These are phyloP conservation scores for Pseudomugil tenellus DNA, from an alignment of 2,797 vertebrate genomes.

Conservation along the genomic window DNA sequence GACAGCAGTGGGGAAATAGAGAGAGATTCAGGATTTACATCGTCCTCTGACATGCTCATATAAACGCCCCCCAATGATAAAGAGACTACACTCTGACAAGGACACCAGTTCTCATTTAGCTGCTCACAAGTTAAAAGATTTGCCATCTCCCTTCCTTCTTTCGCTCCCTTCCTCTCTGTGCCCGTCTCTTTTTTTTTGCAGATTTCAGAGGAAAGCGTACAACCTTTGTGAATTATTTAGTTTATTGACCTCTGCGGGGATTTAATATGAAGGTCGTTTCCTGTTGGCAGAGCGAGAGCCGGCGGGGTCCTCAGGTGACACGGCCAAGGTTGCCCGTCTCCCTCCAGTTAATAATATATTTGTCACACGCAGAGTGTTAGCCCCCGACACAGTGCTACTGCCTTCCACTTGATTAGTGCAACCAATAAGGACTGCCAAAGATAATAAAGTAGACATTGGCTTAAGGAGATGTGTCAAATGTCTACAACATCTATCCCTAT, in stretches of 20 bases:
- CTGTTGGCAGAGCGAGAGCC: slow-evolving; percentile 80
- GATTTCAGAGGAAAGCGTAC: slow-evolving; percentile 81
- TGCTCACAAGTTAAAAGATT: slow-evolving; percentile 77
- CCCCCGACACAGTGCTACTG: slow-evolving; percentile 71
- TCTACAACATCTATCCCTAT: slow-evolving; percentile 74
- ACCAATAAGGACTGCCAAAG: slow-evolving; percentile 87
- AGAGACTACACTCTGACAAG: slow-evolving; percentile 73
- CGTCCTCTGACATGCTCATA: slow-evolving; percentile 76
- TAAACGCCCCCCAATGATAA: slow-evolving; percentile 72
- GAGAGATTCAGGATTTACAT: slow-evolving; percentile 80
- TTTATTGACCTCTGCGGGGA: slow-evolving; percentile 87
- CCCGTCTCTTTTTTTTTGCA: slow-evolving; percentile 72
- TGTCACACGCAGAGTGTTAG: slow-evolving; percentile 82
- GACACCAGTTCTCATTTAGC: slow-evolving; percentile 69
- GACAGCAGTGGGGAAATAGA: slow-evolving; percentile 73
- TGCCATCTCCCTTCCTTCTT: slow-evolving; percentile 56
- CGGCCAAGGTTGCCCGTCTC: slow-evolving; percentile 83
- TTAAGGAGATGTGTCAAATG: slow-evolving; percentile 88
- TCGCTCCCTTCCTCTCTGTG: slow-evolving; percentile 36
- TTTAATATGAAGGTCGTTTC: slow-evolving; percentile 88
- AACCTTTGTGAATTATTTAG: slow-evolving; percentile 91
- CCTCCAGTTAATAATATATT: slow-evolving; percentile 86
- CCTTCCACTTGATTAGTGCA: slow-evolving; percentile 86
- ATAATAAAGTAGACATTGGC: slow-evolving; percentile 86
- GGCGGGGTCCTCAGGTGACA: slow-evolving; percentile 86